These are phyloP conservation scores for Eudyptes chrysolophus DNA, from an alignment of 2,113 vertebrate species.

Conservation along the genomic window DNA sequence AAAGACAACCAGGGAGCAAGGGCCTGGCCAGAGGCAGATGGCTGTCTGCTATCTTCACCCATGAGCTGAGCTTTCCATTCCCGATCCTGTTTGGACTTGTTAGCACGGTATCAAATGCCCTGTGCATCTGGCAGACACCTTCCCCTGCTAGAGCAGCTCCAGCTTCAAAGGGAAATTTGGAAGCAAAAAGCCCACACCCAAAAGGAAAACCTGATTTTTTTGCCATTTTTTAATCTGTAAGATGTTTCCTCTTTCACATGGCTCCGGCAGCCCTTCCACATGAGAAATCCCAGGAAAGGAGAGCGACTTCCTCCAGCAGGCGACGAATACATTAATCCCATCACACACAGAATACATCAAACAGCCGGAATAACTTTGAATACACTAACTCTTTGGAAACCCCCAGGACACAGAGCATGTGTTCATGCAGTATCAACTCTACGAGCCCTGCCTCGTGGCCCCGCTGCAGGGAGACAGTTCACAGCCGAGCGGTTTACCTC, in stretches of 20 bases:
- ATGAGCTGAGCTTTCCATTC: background rate
- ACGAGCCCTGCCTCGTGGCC: accelerated
- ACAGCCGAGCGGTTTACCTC: background rate
- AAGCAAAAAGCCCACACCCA: slow-evolving; percentile 17
- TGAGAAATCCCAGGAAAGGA: slow-evolving; percentile 44
- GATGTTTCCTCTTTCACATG: slow-evolving; percentile 28
- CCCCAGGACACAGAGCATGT: background rate
- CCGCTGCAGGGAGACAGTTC: background rate
- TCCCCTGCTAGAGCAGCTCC: background rate
- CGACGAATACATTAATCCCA: background rate
- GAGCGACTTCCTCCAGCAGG: slow-evolving; percentile 7
- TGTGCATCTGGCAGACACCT: background rate
- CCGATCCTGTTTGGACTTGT: background rate
- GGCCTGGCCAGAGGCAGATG: background rate
- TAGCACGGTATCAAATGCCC: background rate
- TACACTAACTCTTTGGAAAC: background rate
- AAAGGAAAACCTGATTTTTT: background rate
- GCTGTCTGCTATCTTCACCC: background rate
- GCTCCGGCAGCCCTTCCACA: background rate
- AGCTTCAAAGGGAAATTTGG: slow-evolving; percentile 31
- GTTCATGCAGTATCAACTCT: background rate
- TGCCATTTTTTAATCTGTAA: background rate
- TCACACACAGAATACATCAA: background rate
- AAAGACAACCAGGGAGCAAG: background rate
- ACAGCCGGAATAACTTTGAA: background rate